These are phyloP conservation scores for Encarsia formosa DNA, from an alignment of 2,888 invertebrate genomes.

Conservation along the genomic window DNA sequence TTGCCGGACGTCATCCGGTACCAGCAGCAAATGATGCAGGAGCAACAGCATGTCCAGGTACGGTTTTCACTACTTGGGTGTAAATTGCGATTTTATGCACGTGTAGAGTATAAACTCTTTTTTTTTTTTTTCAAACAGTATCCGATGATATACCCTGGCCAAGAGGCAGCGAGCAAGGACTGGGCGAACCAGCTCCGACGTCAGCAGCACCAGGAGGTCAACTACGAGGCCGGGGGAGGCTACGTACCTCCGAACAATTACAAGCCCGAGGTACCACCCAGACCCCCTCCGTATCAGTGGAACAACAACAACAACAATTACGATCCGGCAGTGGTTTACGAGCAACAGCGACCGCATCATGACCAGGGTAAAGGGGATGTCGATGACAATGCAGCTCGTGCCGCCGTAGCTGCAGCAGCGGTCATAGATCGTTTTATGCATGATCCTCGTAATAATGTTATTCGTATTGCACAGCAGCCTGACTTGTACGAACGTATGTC, in stretches of 20 bases:
- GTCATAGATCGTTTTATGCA: too few relatives aligned
- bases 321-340: background rate
- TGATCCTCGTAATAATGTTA: too few relatives aligned
- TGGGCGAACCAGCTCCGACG: background rate
- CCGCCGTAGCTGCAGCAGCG: too few relatives aligned
- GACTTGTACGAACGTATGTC: too few relatives aligned
- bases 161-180: slow-evolving; percentile 34
- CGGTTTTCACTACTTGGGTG: too few relatives aligned
- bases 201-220: background rate
- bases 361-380: too few relatives aligned
- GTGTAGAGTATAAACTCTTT: too few relatives aligned
- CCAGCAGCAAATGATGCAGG: slow-evolving; percentile 39
- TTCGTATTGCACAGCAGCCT: too few relatives aligned
- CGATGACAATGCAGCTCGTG: too few relatives aligned
- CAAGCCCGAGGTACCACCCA: slow-evolving; percentile 1
- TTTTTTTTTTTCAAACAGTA: slow-evolving; percentile 3
- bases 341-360: too few relatives aligned
- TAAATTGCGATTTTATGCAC: too few relatives aligned
- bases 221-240: background rate
- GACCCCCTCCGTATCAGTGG: background rate
- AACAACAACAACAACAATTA: background rate
- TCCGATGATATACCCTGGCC: background rate
- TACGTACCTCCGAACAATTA: background rate
- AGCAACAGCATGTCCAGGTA: slow-evolving; percentile 17
- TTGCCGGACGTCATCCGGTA: slow-evolving; percentile 37